Conservation (phyloP, 2,113 vertebrate genomes). For the Thomomys bottae region DNA sequence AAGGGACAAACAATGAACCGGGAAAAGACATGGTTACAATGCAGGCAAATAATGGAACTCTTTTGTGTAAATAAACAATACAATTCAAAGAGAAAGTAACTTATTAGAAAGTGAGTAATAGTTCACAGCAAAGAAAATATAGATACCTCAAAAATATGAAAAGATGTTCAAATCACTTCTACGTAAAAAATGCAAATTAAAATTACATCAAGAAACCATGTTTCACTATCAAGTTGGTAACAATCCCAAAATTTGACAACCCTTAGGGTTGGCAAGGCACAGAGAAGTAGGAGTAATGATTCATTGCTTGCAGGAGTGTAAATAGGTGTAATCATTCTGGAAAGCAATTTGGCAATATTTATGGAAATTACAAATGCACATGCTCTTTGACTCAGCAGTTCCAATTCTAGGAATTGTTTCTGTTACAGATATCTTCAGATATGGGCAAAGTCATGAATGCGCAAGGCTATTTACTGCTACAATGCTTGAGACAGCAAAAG, state of each 20-base stretch:
- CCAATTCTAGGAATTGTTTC: conserved; percentile 59
- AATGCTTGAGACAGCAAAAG: conserved; percentile 29
- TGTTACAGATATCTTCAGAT: conserved; percentile 59
- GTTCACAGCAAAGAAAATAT: conserved; percentile 67
- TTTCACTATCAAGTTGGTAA: conserved; percentile 80
- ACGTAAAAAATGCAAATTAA: conserved; percentile 78
- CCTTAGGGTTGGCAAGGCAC: conserved; percentile 72
- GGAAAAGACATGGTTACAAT: not conserved
- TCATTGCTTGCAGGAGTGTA: conserved; percentile 78
- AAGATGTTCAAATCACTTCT: conserved; percentile 75
- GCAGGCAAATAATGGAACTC: conserved; percentile 34
- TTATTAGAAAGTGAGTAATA: conserved; percentile 65
- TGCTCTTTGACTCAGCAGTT: conserved; percentile 80
- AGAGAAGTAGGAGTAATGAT: conserved; percentile 74
- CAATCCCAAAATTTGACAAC: conserved; percentile 81
- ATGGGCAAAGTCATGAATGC: conserved; percentile 69
- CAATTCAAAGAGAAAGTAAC: conserved; percentile 35
- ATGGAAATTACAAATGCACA: conserved; percentile 75
- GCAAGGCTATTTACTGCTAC: conserved; percentile 51
- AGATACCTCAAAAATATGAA: conserved; percentile 71
- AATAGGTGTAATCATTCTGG: conserved; percentile 79
- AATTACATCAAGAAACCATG: conserved; percentile 76
- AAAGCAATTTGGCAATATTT: conserved; percentile 78
- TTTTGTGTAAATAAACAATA: conserved; percentile 26
- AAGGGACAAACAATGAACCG: conserved; percentile 17